Evolutionary conservation across 2,797 vertebrate species (phyloP).

Genomic region (Rhabdomys pumilio): DNA sequence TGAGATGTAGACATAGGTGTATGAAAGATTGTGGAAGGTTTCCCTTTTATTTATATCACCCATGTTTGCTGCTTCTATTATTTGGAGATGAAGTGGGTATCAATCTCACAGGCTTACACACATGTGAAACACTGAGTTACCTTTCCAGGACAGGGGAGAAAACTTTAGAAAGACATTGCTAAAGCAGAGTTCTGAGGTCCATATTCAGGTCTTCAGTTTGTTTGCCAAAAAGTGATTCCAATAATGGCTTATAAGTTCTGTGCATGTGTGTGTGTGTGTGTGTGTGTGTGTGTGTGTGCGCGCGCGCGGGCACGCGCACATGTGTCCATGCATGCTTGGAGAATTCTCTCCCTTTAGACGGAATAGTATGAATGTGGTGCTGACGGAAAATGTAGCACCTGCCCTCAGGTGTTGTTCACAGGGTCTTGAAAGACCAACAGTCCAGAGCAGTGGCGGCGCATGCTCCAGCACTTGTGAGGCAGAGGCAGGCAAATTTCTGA

Average conservation of each 20-base stretch:
- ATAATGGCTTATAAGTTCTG: background rate
- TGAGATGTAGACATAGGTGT: background rate
- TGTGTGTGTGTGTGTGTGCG: background rate
- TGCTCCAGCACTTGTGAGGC: too few species aligned
- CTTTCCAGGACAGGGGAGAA: background rate
- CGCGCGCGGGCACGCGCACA: too few species aligned
- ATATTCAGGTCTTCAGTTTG: background rate
- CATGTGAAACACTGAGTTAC: background rate
- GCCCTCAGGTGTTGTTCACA: background rate
- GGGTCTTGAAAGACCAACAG: background rate
- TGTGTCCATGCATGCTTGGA: background rate
- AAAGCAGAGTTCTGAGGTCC: background rate
- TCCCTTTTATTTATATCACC: background rate
- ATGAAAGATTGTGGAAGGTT: background rate
- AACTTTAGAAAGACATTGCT: background rate
- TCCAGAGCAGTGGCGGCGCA: too few species aligned
- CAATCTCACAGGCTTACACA: background rate
- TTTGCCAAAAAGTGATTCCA: background rate
- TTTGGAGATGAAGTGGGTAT: background rate
- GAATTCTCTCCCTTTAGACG: background rate
- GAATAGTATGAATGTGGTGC: background rate
- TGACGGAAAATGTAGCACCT: background rate
- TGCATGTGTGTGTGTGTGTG: background rate
- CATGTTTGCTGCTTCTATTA: background rate
- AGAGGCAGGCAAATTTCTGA: too few species aligned